Base-by-base conservation (phyloP, 1,140 invertebrate species). In the Scaptomyza hsui region DNA sequence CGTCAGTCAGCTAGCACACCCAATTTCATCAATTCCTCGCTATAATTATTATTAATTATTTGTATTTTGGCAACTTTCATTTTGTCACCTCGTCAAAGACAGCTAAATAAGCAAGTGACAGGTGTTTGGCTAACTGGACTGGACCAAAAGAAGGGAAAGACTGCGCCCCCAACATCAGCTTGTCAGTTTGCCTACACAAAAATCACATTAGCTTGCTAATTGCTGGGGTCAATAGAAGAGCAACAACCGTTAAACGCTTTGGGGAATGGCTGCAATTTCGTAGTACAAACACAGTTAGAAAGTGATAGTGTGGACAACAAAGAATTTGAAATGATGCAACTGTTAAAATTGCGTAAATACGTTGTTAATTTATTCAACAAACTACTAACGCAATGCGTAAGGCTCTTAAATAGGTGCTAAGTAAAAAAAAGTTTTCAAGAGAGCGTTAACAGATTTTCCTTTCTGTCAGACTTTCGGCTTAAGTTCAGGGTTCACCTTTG, bases 311-410 rank as follows among this genome's bases (percentile, higher is more conserved):
- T 18, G 41, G 9, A 21, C 24, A 53, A 49, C 35, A 35, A 6
- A 88, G 82, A 88, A 86, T 78, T 39, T 55, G 67, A 56, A 63
- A 72, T 88, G 59, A 78, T 69, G 70, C 67, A 81, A 85, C 53
- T 62, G 6, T 59, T 59, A 7, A 15, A 37, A 44, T 73, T 72
- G 74, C 53, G 51, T 51, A 42, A 67, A 35, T n/a, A 19, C n/a
- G 19, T 47, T 52, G 77, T 71, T 63, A 77, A 82, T 88, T 82
- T 18, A 19, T 61, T 88, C 57, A 67, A 39, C 73, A 74, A 81
- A 77, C 57, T 12, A 48, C 63, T 73, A 37, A 68, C 57, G 72
- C 64, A 71, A 78, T 67, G 32, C 1, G 16, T 15, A 2, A 13
- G 16, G 4, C 15, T 9, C 2, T 16, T 29, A 47, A 78, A 18